These are phyloP conservation scores for Cyclophora punctaria DNA, from an alignment of 2,888 invertebrate species.

Conservation along the genomic window DNA sequence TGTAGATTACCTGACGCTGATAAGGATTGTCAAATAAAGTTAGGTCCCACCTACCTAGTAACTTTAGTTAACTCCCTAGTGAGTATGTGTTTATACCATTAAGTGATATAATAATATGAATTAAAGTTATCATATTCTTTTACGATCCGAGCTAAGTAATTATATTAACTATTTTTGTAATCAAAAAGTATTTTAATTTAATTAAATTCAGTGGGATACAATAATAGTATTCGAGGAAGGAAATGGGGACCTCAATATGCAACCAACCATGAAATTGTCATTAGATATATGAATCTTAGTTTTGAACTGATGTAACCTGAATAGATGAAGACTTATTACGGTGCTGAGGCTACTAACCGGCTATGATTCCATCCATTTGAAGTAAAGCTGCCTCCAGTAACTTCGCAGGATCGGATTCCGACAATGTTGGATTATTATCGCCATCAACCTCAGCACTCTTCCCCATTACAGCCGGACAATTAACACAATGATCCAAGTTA, in stretches of 20 bases:
- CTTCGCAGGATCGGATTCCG: slow-evolving; percentile 90
- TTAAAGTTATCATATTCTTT: too few species aligned
- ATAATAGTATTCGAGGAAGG: slow-evolving; percentile 5
- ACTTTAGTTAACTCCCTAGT: too few species aligned
- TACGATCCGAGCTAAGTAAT: too few species aligned
- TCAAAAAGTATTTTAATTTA: too few species aligned
- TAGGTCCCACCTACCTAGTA: too few species aligned
- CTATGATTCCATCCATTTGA: slow-evolving; percentile 93
- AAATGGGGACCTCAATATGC: slow-evolving; percentile 35
- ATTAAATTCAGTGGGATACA: too few species aligned
- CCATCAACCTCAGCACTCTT: slow-evolving; percentile 65
- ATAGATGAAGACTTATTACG: not conserved
- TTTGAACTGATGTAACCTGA: not conserved
- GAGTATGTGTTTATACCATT: too few species aligned
- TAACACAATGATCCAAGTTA: not conserved
- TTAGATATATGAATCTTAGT: not conserved
- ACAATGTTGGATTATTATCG: slow-evolving; percentile 66
- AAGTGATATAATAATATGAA: too few species aligned
- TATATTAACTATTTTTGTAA: too few species aligned
- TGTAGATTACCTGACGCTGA: too few species aligned
- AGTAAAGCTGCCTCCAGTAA: slow-evolving; percentile 89
- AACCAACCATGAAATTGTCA: slow-evolving; percentile 36
- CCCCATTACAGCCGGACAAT: slow-evolving; percentile 49
- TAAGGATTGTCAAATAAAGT: not conserved
- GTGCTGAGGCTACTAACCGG: slow-evolving; percentile 70